These are phyloP conservation scores for Heterodera filipjevi DNA, from an alignment of 2,888 invertebrate species.

Conservation along the genomic window DNA sequence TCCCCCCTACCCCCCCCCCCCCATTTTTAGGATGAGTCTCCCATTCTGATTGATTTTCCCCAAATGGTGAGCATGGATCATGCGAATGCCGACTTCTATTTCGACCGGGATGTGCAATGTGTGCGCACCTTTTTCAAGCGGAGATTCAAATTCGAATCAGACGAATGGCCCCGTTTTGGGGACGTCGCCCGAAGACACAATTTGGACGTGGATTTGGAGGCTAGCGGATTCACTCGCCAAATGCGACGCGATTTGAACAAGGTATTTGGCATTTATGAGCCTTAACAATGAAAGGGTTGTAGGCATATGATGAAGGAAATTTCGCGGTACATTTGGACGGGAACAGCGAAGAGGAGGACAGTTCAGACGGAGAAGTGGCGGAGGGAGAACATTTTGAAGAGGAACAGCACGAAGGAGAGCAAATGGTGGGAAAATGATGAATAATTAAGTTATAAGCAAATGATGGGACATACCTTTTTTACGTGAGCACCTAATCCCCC, in stretches of 20 bases:
- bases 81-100: slow-evolving; percentile 85
- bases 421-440: slow-evolving; percentile 36
- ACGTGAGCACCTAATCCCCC: too few species aligned
- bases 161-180: slow-evolving; percentile 66
- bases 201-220: slow-evolving; percentile 85
- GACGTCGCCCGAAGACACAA: slow-evolving; percentile 73
- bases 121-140: slow-evolving; percentile 82
- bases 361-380: slow-evolving; percentile 32
- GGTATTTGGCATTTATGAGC: slow-evolving; percentile 34
- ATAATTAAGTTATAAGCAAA: too few species aligned
- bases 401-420: slow-evolving; percentile 31
- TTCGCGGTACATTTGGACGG: slow-evolving; percentile 56
- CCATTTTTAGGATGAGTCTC: slow-evolving; percentile 72
- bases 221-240: slow-evolving; percentile 84
- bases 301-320: slow-evolving; percentile 62
- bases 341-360: slow-evolving; percentile 34
- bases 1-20: too few species aligned
- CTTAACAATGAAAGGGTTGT: slow-evolving; percentile 12
- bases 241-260: slow-evolving; percentile 61
- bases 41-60: slow-evolving; percentile 93
- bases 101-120: slow-evolving; percentile 91
- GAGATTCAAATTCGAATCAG: slow-evolving; percentile 83
- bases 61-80: slow-evolving; percentile 97
- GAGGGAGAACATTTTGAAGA: slow-evolving; percentile 38
- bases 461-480: neutral